Evolutionary conservation across 1,140 invertebrate genomes (phyloP).

Genomic region (Pogonognathellus flavescens): DNA sequence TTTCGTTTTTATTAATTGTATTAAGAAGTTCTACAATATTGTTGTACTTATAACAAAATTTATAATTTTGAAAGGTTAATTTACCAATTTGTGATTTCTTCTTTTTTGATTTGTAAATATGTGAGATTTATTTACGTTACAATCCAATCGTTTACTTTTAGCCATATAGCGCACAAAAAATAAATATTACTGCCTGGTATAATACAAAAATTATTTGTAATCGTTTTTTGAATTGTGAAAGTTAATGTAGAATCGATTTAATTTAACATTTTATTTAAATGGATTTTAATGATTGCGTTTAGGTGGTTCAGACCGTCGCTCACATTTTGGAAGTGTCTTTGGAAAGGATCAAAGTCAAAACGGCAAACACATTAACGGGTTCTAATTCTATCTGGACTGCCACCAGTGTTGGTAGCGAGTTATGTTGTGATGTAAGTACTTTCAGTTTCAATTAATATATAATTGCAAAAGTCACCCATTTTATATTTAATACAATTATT

Average conservation of each 20-base stretch:
- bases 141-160: no score
- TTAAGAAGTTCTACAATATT: no score
- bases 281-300: neutral
- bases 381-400: constrained; percentile 78
- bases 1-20: no score
- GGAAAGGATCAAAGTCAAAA: constrained; percentile 77
- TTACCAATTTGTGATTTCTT: no score
- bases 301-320: constrained; percentile 84
- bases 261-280: neutral
- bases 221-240: neutral
- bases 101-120: no score
- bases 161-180: no score
- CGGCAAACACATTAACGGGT: constrained; percentile 75
- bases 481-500: no score
- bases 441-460: neutral
- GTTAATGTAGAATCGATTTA: neutral
- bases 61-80: no score
- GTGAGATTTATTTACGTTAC: no score
- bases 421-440: constrained; percentile 74
- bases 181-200: no score
- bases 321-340: constrained; percentile 81
- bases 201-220: constrained; percentile 24
- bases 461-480: no score
- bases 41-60: no score
- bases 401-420: constrained; percentile 81